Base-by-base conservation (phyloP, 92 coral and sea anemone genomes). In the Siderastrea radians region DNA sequence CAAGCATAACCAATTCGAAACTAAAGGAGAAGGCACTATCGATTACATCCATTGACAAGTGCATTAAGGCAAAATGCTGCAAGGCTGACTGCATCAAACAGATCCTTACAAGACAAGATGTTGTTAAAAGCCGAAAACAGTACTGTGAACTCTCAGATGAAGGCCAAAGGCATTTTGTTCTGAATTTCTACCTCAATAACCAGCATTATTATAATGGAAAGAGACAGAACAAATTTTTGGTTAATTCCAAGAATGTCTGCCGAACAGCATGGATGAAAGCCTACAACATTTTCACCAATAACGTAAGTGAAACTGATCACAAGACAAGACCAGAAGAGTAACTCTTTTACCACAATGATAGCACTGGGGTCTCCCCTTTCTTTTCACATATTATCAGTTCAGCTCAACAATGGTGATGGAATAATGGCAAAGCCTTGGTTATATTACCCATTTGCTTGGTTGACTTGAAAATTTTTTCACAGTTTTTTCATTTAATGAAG, bases 61-160 rank as follows among this genome's bases (percentile, higher is more conserved):
- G 7, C 75, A 71, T 49, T 38, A 10, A 71, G 3, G 38, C 48
- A 14, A 47, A 47, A 17, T 71, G 75, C 75, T 71, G 75, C 53
- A 71, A 71, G 38, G 57, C 48, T 1, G 48, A 49, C 7, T 71
- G 75, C 75, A 13, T 46, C 9, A 43, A 49, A 2, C 10, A 11
- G 38, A 71, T n/a, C 2, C 26, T 71, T 2, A 49, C 19, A 15
- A 71, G 48, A 49, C n/a, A 49, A 46, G 75, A 71, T 3, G 9
- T 71, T 19, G 7, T 58, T 6, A 58, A 77, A 9, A 14, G 11
- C 6, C 43, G 38, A 9, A 77, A 46, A 77, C 12, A 26, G 16
- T 77, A 53, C 53, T 67, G 67, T 45, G 17, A 49, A 17, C 81
- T 58, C 51, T 7, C 67, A 9, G 68, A 58, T 26, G 81, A 77